Percentiles rank a stretch among this genome's conserved stretches.
These are phyloP conservation scores for Bombus cullumanus DNA, from an alignment of 1,140 invertebrate genomes.

Conservation along the genomic window DNA sequence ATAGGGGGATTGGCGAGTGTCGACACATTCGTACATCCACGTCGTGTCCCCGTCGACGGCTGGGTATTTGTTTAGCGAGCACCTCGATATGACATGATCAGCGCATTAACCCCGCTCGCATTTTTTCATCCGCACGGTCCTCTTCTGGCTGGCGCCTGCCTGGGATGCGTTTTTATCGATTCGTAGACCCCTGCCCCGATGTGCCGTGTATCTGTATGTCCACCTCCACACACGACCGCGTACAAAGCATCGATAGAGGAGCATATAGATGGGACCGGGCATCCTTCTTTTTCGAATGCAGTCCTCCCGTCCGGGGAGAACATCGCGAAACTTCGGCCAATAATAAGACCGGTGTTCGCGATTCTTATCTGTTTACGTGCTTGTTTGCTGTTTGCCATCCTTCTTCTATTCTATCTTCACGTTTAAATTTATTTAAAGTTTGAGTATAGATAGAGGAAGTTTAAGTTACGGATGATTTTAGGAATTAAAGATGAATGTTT, in stretches of 20 bases:
- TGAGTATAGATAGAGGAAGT: too few species aligned
- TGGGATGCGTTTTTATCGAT: slow-evolving; percentile 84
- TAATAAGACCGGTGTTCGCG: slow-evolving; percentile 58
- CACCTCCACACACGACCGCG: slow-evolving; percentile 69
- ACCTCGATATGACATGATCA: slow-evolving; percentile 82
- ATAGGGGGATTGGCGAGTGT: slow-evolving; percentile 55
- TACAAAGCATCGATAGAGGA: slow-evolving; percentile 81
- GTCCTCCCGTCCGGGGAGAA: slow-evolving; percentile 59
- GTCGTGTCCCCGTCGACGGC: slow-evolving; percentile 55
- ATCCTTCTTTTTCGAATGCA: slow-evolving; percentile 78
- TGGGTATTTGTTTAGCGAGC: slow-evolving; percentile 77
- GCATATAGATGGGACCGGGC: slow-evolving; percentile 82
- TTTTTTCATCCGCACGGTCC: slow-evolving; percentile 78
- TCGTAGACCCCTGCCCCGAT: slow-evolving; percentile 80
- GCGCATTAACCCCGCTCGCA: slow-evolving; percentile 81
- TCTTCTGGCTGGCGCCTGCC: slow-evolving; percentile 82
- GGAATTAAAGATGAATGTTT: neutral
- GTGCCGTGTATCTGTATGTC: slow-evolving; percentile 72
- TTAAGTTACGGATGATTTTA: too few species aligned
- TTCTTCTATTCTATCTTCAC: too few species aligned
- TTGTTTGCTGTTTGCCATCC: neutral
- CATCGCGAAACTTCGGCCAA: slow-evolving; percentile 63
- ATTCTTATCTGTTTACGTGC: neutral
- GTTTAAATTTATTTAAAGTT: too few species aligned
- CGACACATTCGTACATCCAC: slow-evolving; percentile 65